Conservation (phyloP, 2,113 vertebrate species). For the Brachyhypopomus gauderio region DNA sequence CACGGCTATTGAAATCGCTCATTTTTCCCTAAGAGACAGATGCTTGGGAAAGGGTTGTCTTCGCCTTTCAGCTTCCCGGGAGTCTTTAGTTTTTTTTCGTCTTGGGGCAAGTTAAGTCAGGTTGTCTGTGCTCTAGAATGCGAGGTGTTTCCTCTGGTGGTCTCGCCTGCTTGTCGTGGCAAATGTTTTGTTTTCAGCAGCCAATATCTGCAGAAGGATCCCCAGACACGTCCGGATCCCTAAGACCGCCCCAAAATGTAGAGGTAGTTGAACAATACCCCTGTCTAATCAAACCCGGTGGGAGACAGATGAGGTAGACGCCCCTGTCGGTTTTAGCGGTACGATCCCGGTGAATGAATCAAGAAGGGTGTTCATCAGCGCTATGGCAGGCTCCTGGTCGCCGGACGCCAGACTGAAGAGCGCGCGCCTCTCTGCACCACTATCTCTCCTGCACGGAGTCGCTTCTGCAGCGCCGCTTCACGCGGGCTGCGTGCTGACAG, state of each 20-base stretch:
- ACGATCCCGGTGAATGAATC: slow-evolving; percentile 8
- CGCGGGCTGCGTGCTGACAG: slow-evolving; percentile 55
- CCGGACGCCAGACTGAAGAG: slow-evolving; percentile 10
- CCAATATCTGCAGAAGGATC: slow-evolving; percentile 40
- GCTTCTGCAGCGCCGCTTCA: slow-evolving; percentile 39
- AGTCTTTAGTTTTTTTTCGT: too few species aligned
- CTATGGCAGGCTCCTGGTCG: background rate
- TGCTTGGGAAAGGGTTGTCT: background rate
- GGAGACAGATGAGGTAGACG: too few species aligned
- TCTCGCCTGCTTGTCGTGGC: slow-evolving; percentile 34
- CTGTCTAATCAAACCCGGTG: slow-evolving; percentile 1
- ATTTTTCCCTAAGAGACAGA: background rate
- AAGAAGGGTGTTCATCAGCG: background rate
- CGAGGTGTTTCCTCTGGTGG: background rate
- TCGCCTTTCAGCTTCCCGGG: background rate
- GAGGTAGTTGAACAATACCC: background rate
- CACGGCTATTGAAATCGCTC: background rate
- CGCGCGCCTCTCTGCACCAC: slow-evolving; percentile 37
- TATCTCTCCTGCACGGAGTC: slow-evolving; percentile 46
- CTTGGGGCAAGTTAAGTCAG: background rate
- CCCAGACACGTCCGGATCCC: slow-evolving; percentile 18
- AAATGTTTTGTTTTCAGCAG: slow-evolving; percentile 31
- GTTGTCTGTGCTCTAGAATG: background rate
- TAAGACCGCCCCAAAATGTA: slow-evolving; percentile 29
- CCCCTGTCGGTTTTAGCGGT: slow-evolving; percentile 7